A percentile compares a stretch with the other conserved stretches of the same genome.
phyloP scores from a whole-genome alignment of 1,140 invertebrate species.

The Diprion similis region DNA sequence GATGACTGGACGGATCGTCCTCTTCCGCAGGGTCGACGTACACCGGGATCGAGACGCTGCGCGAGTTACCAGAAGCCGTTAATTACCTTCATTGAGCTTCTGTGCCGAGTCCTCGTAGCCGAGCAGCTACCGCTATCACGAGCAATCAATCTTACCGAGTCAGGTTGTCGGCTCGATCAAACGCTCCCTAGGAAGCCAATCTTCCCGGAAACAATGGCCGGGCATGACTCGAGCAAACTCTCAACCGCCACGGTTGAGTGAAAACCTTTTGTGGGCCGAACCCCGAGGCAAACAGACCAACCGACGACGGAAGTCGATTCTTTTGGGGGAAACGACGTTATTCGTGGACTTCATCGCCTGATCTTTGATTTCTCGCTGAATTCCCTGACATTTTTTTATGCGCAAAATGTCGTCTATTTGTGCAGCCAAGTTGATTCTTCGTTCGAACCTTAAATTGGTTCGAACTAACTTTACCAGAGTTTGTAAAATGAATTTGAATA shows the following conservation, averaged over 20 bases:
- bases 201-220: background rate
- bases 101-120: background rate
- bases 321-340: too few relatives aligned
- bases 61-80: background rate
- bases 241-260: background rate
- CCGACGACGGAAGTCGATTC: too few relatives aligned
- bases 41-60: too few relatives aligned
- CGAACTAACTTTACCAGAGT: too few relatives aligned
- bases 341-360: too few relatives aligned
- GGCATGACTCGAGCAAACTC: background rate
- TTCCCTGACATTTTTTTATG: too few relatives aligned
- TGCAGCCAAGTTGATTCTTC: too few relatives aligned
- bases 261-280: background rate
- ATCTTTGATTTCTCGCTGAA: too few relatives aligned
- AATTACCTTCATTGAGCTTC: slow-evolving; percentile 4
- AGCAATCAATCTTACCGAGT: background rate
- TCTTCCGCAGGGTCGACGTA: slow-evolving; percentile 25
- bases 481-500: too few relatives aligned
- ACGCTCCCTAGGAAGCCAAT: slow-evolving; percentile 4
- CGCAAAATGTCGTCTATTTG: too few relatives aligned
- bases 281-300: background rate
- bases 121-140: slow-evolving; percentile 21
- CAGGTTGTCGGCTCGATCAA: background rate
- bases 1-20: too few relatives aligned
- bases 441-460: too few relatives aligned